Percentiles rank a stretch among this genome's conserved stretches.
Evolutionary conservation across 37 sponge, comb jelly and placozoan species (phyloP).

Genomic region (Oopsacas minuta): DNA sequence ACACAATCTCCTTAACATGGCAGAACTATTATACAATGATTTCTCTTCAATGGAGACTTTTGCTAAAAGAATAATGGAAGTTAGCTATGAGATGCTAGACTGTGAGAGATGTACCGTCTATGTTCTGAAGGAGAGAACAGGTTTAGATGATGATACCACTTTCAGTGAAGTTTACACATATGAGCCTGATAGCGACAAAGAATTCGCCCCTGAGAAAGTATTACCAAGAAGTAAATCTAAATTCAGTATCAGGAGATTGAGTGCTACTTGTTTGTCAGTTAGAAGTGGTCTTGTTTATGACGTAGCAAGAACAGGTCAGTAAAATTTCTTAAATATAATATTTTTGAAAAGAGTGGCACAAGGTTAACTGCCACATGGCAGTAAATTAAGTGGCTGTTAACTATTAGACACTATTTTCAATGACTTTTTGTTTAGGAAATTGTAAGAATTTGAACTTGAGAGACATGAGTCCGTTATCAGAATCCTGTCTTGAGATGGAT

Average conservation of each 20-base stretch:
- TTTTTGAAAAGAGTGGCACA: too few relatives aligned
- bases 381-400: too few relatives aligned
- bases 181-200: background rate
- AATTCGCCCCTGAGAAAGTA: background rate
- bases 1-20: slow-evolving; percentile 15
- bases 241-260: background rate
- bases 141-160: background rate
- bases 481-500: background rate
- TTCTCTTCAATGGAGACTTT: slow-evolving; percentile 9
- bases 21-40: background rate
- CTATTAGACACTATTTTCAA: too few relatives aligned
- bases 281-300: background rate
- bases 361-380: too few relatives aligned
- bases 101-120: background rate
- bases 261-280: background rate
- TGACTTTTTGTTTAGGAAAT: background rate
- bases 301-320: background rate
- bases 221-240: background rate
- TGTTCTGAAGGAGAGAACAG: background rate
- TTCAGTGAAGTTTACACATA: background rate
- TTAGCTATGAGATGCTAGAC: background rate
- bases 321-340: background rate
- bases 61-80: background rate
- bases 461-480: background rate
- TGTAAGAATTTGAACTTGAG: background rate